phyloP scores from a whole-genome alignment of 2,113 vertebrate species.

The Piprites chloris region DNA sequence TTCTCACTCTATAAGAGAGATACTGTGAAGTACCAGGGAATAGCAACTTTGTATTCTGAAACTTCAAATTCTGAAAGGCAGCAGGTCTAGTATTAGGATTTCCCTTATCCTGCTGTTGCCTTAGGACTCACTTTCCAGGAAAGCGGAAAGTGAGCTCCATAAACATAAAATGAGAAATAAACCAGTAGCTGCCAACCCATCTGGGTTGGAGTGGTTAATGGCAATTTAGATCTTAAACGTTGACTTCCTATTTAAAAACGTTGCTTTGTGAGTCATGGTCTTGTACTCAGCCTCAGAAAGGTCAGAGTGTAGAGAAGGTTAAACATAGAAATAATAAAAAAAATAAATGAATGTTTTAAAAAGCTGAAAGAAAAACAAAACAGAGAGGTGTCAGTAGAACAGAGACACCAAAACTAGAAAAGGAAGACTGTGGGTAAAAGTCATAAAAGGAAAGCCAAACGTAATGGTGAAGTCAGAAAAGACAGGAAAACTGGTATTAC shows the following conservation, averaged over 20 bases:
- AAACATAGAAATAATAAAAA: not conserved
- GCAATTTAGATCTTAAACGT: not conserved
- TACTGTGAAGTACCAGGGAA: not conserved
- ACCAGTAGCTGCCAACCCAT: not conserved
- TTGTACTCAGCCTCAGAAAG: not conserved
- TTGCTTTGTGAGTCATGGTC: not conserved
- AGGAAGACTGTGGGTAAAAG: not conserved
- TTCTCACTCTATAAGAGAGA: not conserved
- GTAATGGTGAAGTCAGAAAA: not conserved
- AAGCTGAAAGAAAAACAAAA: not conserved
- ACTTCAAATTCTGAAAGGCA: not conserved
- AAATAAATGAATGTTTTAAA: not conserved
- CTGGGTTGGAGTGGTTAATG: not conserved
- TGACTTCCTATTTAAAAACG: not conserved
- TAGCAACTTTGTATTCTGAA: not conserved
- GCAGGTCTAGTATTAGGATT: not conserved
- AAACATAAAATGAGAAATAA: not conserved
- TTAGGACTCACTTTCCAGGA: not conserved
- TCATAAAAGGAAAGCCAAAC: not conserved
- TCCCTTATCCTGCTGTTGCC: not conserved
- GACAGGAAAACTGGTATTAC: not conserved
- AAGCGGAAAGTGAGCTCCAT: not conserved
- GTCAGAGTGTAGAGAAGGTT: not conserved
- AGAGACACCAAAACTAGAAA: not conserved
- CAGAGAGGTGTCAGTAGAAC: not conserved